These are phyloP conservation scores for Galendromus occidentalis DNA, from an alignment of 1,140 invertebrate genomes.

Conservation along the genomic window DNA sequence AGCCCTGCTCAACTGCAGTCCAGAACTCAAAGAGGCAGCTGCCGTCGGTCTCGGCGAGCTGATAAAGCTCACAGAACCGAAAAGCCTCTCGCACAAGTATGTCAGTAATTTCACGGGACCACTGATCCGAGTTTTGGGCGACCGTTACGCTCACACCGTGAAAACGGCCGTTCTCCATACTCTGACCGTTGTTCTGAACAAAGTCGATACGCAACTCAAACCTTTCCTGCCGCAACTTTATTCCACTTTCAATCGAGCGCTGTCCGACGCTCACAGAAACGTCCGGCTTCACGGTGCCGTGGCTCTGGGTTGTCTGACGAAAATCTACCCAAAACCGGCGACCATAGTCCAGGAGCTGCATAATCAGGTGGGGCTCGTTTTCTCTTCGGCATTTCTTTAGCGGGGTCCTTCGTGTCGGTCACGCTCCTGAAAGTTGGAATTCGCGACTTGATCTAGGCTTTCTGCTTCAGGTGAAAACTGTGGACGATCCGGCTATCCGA, in stretches of 20 bases:
- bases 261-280: constrained; percentile 63
- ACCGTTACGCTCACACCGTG: constrained; percentile 74
- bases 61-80: constrained; percentile 59
- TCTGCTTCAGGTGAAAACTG: constrained; percentile 38
- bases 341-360: constrained; percentile 76
- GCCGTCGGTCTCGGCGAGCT: constrained; percentile 82
- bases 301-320: constrained; percentile 40
- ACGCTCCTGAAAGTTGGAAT: background rate
- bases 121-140: constrained; percentile 86
- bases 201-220: constrained; percentile 76
- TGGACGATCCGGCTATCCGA: constrained; percentile 27
- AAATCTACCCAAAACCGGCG: constrained; percentile 8
- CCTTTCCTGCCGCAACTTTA: constrained; percentile 95
- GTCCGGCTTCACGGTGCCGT: constrained; percentile 71
- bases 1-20: constrained; percentile 75
- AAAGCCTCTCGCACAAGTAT: constrained; percentile 63
- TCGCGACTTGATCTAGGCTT: background rate
- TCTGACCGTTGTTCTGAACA: constrained; percentile 66
- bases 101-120: constrained; percentile 93
- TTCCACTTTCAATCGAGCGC: constrained; percentile 85
- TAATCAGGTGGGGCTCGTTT: constrained; percentile 37
- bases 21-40: constrained; percentile 83
- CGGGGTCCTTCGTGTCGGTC: background rate
- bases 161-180: constrained; percentile 91
- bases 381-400: background rate